Conservation (phyloP, 2,888 invertebrate species). For the Abrostola tripartita region DNA sequence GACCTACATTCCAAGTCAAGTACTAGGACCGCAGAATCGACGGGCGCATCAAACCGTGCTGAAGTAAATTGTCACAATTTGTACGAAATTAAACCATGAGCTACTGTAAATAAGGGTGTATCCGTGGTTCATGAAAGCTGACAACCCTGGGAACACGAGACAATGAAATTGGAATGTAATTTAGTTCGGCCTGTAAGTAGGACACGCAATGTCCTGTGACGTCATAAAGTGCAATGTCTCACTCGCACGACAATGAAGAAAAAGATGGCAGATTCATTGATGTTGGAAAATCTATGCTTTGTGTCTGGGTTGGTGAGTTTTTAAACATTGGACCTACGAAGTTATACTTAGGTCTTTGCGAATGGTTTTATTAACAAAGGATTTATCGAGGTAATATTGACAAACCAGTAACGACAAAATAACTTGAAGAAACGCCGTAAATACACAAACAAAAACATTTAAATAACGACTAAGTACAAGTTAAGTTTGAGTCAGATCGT, state of each 20-base stretch:
- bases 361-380: neutral
- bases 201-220: constrained; percentile 67
- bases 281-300: constrained; percentile 34
- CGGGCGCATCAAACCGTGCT: constrained; percentile 33
- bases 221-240: constrained; percentile 66
- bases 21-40: constrained; percentile 47
- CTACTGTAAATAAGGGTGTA: constrained; percentile 16
- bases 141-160: constrained; percentile 18
- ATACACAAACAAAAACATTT: constrained; percentile 8
- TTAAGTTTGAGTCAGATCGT: constrained; percentile 11
- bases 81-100: constrained; percentile 31
- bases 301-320: too few relatives aligned
- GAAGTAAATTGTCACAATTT: constrained; percentile 27
- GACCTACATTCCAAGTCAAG: constrained; percentile 61
- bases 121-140: neutral
- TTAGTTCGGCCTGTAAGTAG: constrained; percentile 57
- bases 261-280: constrained; percentile 70
- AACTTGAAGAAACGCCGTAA: neutral
- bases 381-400: neutral
- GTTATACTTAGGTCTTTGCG: neutral
- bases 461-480: neutral
- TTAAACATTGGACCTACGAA: too few relatives aligned
- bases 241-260: constrained; percentile 51
- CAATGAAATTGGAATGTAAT: constrained; percentile 57
- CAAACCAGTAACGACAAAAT: neutral